phyloP scores from a whole-genome alignment of 2,888 invertebrate species.

The Xylocampa areola region DNA sequence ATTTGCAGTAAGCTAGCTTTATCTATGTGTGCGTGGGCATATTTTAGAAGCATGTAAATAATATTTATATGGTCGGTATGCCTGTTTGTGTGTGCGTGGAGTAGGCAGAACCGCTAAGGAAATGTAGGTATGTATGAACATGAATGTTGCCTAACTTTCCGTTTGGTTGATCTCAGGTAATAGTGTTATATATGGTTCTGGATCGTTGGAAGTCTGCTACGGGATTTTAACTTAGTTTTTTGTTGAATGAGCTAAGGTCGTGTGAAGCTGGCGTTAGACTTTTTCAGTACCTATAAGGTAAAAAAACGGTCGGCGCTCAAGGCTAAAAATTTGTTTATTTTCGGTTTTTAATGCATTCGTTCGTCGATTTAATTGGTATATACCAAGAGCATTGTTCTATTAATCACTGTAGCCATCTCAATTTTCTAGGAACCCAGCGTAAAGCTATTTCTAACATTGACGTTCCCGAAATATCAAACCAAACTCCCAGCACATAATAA shows the following conservation, averaged over 20 bases:
- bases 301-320: constrained; percentile 37
- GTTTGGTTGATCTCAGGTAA: constrained; percentile 46
- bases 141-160: constrained; percentile 37
- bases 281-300: constrained; percentile 49
- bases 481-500: constrained; percentile 47
- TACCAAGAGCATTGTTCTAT: constrained; percentile 48
- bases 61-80: background rate
- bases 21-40: constrained; percentile 13
- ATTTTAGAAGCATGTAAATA: background rate
- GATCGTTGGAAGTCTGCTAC: constrained; percentile 21
- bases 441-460: constrained; percentile 34
- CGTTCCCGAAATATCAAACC: constrained; percentile 44
- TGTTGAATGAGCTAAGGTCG: constrained; percentile 28
- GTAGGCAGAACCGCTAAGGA: constrained; percentile 36
- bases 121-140: constrained; percentile 35
- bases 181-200: constrained; percentile 40
- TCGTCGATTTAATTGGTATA: constrained; percentile 42
- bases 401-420: constrained; percentile 35
- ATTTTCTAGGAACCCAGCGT: constrained; percentile 42
- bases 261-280: constrained; percentile 39
- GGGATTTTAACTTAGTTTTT: constrained; percentile 40
- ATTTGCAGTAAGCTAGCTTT: background rate
- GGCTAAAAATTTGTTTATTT: constrained; percentile 28
- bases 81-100: constrained; percentile 3
- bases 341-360: constrained; percentile 27